Percentiles rank a stretch among this genome's conserved stretches.
phyloP scores from a whole-genome alignment of 2,797 vertebrate species.

The Ceryle rudis region DNA sequence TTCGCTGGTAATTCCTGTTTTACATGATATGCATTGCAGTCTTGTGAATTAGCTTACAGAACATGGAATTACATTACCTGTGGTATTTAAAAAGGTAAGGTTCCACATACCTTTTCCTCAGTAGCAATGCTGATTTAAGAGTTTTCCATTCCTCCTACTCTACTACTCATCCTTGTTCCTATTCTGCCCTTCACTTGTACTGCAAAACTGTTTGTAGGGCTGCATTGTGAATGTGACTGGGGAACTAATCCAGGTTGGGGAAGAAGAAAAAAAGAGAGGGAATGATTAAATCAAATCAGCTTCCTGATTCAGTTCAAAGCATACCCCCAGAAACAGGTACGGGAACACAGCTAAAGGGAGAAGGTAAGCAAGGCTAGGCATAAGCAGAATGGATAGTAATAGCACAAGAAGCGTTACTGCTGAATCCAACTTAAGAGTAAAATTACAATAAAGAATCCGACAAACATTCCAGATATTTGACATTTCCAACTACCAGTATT shows the following conservation, averaged over 20 bases:
- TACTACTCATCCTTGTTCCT: neutral
- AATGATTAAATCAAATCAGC: slow-evolving; percentile 22
- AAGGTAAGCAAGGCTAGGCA: neutral
- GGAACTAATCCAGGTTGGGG: neutral
- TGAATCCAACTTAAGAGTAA: neutral
- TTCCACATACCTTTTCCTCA: neutral
- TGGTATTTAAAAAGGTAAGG: neutral
- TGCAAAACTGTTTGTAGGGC: neutral
- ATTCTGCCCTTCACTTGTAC: neutral
- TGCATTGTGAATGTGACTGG: neutral
- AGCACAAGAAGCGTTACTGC: neutral
- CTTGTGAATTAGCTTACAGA: neutral
- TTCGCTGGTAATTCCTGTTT: neutral
- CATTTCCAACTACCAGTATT: neutral
- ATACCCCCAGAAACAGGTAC: slow-evolving; percentile 3
- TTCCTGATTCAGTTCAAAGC: neutral
- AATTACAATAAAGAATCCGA: neutral
- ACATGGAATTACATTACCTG: neutral
- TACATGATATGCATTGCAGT: neutral
- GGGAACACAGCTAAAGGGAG: neutral
- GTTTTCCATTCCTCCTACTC: neutral
- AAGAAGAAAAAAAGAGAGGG: neutral
- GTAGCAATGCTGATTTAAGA: neutral
- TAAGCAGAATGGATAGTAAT: neutral
- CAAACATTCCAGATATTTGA: neutral